phyloP scores from a whole-genome alignment of 2,113 vertebrate species.

The Nerophis ophidion region DNA sequence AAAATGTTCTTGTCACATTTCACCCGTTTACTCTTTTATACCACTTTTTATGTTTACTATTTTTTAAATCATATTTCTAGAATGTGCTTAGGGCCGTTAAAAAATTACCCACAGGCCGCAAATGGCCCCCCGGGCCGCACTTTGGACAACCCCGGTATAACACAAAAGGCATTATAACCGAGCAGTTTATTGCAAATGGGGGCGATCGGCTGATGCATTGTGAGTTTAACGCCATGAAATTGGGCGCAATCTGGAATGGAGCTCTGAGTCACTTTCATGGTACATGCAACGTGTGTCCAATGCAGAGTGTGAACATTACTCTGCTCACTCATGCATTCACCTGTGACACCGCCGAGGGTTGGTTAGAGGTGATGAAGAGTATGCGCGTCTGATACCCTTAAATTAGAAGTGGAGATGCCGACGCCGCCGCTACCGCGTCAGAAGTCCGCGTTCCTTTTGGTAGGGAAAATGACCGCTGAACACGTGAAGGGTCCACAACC shows the following conservation, averaged over 20 bases:
- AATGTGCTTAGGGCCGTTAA: no score
- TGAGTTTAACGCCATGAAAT: constrained; percentile 66
- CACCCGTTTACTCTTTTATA: no score
- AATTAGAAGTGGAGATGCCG: neutral
- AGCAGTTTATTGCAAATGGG: constrained; percentile 40
- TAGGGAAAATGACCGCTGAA: neutral
- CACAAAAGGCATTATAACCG: constrained; percentile 19
- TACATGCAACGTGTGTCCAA: constrained; percentile 62
- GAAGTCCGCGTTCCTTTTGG: neutral
- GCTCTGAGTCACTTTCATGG: constrained; percentile 65
- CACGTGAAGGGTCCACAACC: neutral
- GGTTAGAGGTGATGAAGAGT: constrained; percentile 57
- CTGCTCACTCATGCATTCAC: constrained; percentile 57
- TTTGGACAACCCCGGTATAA: no score
- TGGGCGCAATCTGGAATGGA: constrained; percentile 66
- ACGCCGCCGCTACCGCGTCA: neutral
- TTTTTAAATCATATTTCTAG: no score
- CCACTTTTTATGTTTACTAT: no score
- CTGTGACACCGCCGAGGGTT: constrained; percentile 53
- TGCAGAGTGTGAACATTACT: constrained; percentile 61
- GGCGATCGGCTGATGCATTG: constrained; percentile 58
- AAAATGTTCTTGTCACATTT: no score
- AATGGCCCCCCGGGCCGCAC: no score
- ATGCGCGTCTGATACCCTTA: constrained; percentile 23
- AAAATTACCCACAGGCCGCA: no score